Evolutionary conservation across 2,797 vertebrate species (phyloP), one percentile per base, ranked within the genome.

Genomic region (Helicolenus hilgendorfi): DNA sequence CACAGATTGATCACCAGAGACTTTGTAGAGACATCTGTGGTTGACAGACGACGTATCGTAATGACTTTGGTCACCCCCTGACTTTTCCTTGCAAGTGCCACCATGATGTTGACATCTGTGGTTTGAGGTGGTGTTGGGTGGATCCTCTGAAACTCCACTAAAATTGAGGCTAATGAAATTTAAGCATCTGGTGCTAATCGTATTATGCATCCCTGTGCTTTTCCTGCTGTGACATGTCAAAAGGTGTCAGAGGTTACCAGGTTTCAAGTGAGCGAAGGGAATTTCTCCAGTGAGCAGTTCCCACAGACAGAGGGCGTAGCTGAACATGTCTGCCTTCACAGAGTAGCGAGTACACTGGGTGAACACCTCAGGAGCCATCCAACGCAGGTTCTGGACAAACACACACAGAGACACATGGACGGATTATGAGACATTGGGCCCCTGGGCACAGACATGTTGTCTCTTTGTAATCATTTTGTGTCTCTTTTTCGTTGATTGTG

Each of bases 291-390:
- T 99, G 1, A 99, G 89, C 76, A 99, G 97, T 91, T 99, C 99
- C 99, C 98, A 99, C 80, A 99, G 97, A 96, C 99, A 99, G 88
- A 99, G 96, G 1, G 99, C 98, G 0, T 99, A 99, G 96, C 98
- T 99, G 97, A 99, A 99, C 91, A 99, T 98, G 5, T 99, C 98
- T 0, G 98, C 99, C 91, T 99, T 99, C 89, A 99, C 98, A 0
- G 99, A 99, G 94, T 99, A 99, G 35, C 98, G 98, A 0, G 98
- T 99, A 11, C 98, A 98, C 94, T 99, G 99, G 0, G 98, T 99
- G 94, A 99, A 99, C 70, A 99, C 98, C 91, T 99, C 98, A 0
- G 99, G 99, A 65, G 98, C 98, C 99, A 99, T 99, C 99, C 99
- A 99, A 14, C 98, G 98, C 36, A 99, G 97, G 92, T 99, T 99